A percentile compares a stretch with the other conserved stretches of the same genome.
phyloP scores from a whole-genome alignment of 2,797 vertebrate genomes.

The Lemur catta region DNA sequence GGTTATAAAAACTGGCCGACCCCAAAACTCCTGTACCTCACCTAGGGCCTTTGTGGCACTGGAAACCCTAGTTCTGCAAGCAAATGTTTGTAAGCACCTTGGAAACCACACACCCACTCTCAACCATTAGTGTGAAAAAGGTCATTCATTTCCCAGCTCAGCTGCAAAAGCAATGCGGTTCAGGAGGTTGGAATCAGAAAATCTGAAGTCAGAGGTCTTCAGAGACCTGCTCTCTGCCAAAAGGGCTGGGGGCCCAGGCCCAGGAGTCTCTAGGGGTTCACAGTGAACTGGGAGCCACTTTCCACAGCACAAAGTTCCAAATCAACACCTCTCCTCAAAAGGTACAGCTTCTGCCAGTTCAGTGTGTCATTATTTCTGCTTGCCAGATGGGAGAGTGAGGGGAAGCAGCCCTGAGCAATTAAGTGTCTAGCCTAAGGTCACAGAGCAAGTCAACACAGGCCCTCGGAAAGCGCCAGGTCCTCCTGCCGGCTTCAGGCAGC shows the following conservation, averaged over 20 bases:
- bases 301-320: background rate
- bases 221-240: background rate
- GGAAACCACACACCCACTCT: background rate
- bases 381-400: slow-evolving; percentile 20
- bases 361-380: background rate
- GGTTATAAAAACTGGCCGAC: background rate
- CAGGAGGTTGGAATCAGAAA: slow-evolving; percentile 20
- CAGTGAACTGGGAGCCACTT: fast-evolving
- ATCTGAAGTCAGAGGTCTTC: background rate
- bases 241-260: background rate
- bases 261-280: background rate
- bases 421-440: slow-evolving; percentile 66
- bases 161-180: background rate
- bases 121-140: background rate
- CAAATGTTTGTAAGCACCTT: background rate
- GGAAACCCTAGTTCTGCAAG: background rate
- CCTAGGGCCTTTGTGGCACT: background rate
- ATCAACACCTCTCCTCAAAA: background rate
- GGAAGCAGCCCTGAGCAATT: slow-evolving; percentile 57
- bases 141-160: background rate
- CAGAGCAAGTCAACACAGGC: slow-evolving; percentile 13
- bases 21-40: background rate
- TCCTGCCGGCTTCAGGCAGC: slow-evolving; percentile 15
- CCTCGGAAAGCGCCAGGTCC: slow-evolving; percentile 4
- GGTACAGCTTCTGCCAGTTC: background rate